A percentile compares a stretch with the other conserved stretches of the same genome.
Conservation (phyloP, 2,113 vertebrate genomes). For the Pedetes capensis region DNA sequence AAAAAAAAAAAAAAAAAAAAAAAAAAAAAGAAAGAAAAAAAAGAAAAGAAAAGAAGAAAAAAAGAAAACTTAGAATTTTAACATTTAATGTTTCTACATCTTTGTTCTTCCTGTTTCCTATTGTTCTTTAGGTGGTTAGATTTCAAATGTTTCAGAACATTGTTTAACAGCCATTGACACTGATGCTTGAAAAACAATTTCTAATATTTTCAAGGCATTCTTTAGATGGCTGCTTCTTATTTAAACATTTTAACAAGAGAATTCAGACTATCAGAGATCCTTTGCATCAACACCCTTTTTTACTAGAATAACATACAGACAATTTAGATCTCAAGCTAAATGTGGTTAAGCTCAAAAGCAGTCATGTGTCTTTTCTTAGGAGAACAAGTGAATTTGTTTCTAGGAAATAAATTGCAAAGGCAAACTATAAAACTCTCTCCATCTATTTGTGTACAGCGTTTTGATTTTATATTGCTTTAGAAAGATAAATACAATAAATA, state of each 20-base stretch:
- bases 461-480: background rate
- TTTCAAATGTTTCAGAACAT: conserved; percentile 24
- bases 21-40: too few relatives aligned
- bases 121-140: background rate
- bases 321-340: background rate
- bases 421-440: background rate
- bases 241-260: conserved; percentile 51
- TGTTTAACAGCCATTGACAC: conserved; percentile 8
- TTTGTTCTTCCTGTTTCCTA: background rate
- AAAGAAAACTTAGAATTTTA: background rate
- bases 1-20: too few relatives aligned
- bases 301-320: background rate
- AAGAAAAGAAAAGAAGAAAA: too few relatives aligned
- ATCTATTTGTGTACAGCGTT: background rate
- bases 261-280: background rate
- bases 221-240: conserved; percentile 5
- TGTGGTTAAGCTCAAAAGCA: background rate
- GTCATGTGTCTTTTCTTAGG: background rate
- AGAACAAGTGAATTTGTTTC: background rate
- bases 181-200: background rate
- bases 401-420: conserved; percentile 13
- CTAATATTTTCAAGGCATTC: conserved; percentile 22
- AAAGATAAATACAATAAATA: conserved; percentile 14
- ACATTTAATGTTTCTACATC: background rate
- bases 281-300: conserved; percentile 11